Evolutionary conservation across 2,888 invertebrate genomes (phyloP).

Genomic region (Folsomia manolachei): DNA sequence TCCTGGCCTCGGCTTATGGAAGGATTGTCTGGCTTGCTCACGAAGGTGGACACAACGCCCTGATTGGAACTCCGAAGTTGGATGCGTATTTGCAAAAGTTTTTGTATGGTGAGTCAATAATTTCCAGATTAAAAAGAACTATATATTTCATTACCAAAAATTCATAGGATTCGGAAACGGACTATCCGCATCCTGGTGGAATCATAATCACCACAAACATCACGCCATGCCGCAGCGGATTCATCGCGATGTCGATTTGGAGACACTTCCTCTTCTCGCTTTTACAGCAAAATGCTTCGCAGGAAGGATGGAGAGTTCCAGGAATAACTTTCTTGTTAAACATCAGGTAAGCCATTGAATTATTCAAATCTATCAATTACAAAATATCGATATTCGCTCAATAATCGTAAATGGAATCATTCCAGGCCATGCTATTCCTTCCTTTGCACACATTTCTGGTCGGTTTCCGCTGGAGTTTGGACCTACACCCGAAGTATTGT

Average conservation of each 20-base stretch:
- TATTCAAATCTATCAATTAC: neutral
- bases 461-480: neutral
- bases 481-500: neutral
- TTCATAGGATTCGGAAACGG: slow-evolving; percentile 6
- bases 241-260: neutral
- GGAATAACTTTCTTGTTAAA: neutral
- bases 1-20: neutral
- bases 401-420: neutral
- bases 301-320: neutral
- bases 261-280: neutral
- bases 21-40: neutral
- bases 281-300: neutral
- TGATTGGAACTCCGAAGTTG: neutral
- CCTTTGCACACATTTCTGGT: neutral
- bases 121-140: neutral
- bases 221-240: slow-evolving; percentile 7
- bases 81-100: neutral
- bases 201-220: slow-evolving; percentile 1
- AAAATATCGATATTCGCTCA: too few species aligned
- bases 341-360: neutral
- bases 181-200: slow-evolving; percentile 1
- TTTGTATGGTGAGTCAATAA: neutral
- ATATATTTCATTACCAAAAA: neutral
- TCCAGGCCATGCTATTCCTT: neutral
- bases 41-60: neutral